phyloP scores from a whole-genome alignment of 2,797 vertebrate genomes.

The Gephyroberyx darwinii region DNA sequence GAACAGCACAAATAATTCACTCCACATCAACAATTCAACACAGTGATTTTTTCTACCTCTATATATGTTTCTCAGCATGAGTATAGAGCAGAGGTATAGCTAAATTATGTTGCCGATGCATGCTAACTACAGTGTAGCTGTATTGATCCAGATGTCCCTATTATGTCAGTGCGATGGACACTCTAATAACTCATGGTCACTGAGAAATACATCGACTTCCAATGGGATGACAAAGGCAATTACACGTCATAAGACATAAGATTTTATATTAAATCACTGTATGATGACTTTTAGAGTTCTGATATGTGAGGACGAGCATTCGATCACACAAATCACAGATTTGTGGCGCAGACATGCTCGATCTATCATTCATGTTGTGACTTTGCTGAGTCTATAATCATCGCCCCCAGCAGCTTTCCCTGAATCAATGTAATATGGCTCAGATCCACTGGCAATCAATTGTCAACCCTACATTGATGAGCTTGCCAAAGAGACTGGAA shows the following conservation, averaged over 20 bases:
- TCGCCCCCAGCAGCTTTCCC: slow-evolving; percentile 63
- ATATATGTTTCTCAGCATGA: slow-evolving; percentile 12
- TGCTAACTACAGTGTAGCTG: slow-evolving; percentile 44
- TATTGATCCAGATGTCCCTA: slow-evolving; percentile 76
- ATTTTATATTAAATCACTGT: slow-evolving; percentile 23
- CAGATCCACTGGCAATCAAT: slow-evolving; percentile 64
- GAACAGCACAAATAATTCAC: background rate
- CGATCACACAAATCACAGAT: slow-evolving; percentile 16
- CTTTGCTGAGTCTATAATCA: slow-evolving; percentile 24
- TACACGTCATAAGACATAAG: slow-evolving; percentile 27
- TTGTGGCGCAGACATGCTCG: background rate
- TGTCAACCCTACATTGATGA: slow-evolving; percentile 45
- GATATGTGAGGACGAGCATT: slow-evolving; percentile 6
- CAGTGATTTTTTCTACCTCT: background rate
- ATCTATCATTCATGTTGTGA: slow-evolving; percentile 16
- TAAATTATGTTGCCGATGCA: background rate
- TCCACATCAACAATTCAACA: background rate
- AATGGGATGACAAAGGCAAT: slow-evolving; percentile 63
- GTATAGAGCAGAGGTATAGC: slow-evolving; percentile 5
- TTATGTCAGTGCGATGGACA: slow-evolving; percentile 74
- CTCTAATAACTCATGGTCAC: slow-evolving; percentile 74
- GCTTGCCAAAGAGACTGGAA: slow-evolving; percentile 69
- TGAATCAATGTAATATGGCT: slow-evolving; percentile 65
- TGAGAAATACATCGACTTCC: slow-evolving; percentile 76
- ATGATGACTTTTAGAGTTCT: background rate